phyloP scores from a whole-genome alignment of 2,888 invertebrate species.

The Acanthosepion pharaonis region DNA sequence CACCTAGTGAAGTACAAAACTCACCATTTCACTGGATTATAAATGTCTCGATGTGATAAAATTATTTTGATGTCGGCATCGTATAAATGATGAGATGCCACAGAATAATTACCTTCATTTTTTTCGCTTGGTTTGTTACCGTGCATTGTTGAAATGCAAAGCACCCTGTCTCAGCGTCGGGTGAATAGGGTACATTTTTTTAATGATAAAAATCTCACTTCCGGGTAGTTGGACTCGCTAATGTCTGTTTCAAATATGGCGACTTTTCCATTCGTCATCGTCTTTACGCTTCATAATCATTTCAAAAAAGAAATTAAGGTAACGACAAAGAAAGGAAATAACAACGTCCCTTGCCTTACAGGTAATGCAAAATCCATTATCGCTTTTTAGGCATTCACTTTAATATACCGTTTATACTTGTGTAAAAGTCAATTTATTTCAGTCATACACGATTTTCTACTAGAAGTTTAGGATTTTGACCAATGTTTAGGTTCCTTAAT shows the following conservation, averaged over 20 bases:
- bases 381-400: background rate
- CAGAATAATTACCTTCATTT: background rate
- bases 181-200: background rate
- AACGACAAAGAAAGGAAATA: background rate
- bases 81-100: background rate
- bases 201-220: background rate
- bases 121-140: background rate
- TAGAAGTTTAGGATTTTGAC: background rate
- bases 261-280: background rate
- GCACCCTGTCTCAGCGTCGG: background rate
- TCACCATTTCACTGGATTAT: no score
- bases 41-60: no score
- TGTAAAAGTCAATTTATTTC: no score
- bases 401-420: background rate
- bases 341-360: background rate
- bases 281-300: background rate
- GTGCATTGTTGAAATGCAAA: conserved; percentile 15
- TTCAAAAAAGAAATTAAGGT: background rate
- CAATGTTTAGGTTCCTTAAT: no score
- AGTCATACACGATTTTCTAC: background rate
- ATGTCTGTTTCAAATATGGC: background rate
- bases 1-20: no score
- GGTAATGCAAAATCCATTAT: background rate
- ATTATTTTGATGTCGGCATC: background rate
- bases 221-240: background rate